A percentile compares a stretch with the other conserved stretches of the same genome.
Conservation (phyloP, 1,140 invertebrate genomes). For the Danaus melanippus region DNA sequence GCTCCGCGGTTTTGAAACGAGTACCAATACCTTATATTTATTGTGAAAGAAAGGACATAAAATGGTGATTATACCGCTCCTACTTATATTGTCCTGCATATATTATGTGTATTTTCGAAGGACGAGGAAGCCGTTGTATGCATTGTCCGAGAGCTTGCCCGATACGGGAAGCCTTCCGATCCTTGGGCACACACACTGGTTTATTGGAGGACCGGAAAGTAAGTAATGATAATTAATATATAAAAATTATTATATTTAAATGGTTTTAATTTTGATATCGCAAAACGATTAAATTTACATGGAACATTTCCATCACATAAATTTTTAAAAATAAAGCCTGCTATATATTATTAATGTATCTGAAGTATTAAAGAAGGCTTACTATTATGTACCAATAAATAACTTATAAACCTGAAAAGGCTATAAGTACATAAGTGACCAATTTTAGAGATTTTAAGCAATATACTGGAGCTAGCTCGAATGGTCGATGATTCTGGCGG, state of each 20-base stretch:
- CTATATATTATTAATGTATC: too few relatives aligned
- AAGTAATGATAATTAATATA: slow-evolving; percentile 17
- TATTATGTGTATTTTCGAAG: slow-evolving; percentile 39
- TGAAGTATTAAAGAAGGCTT: too few relatives aligned
- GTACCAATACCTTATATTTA: slow-evolving; percentile 10
- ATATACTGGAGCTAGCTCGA: slow-evolving; percentile 28
- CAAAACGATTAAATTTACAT: too few relatives aligned
- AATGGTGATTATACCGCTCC: slow-evolving; percentile 33
- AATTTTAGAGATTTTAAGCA: slow-evolving; percentile 41
- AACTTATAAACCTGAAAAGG: too few relatives aligned
- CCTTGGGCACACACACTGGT: slow-evolving; percentile 50
- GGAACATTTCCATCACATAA: too few relatives aligned
- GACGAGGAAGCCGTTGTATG: slow-evolving; percentile 35
- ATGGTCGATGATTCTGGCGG: slow-evolving; percentile 23
- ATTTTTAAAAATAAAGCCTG: too few relatives aligned
- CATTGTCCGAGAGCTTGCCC: slow-evolving; percentile 34
- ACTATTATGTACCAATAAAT: too few relatives aligned
- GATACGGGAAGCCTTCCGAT: slow-evolving; percentile 33
- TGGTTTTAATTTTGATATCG: too few relatives aligned
- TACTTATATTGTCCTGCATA: slow-evolving; percentile 24
- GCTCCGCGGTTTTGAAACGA: slow-evolving; percentile 19
- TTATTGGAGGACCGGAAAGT: slow-evolving; percentile 52
- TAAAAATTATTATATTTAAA: not conserved
- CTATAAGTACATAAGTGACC: too few relatives aligned
- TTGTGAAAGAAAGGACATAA: slow-evolving; percentile 9